These are phyloP conservation scores for Nymphalis io DNA, from an alignment of 1,140 invertebrate genomes.

Conservation along the genomic window DNA sequence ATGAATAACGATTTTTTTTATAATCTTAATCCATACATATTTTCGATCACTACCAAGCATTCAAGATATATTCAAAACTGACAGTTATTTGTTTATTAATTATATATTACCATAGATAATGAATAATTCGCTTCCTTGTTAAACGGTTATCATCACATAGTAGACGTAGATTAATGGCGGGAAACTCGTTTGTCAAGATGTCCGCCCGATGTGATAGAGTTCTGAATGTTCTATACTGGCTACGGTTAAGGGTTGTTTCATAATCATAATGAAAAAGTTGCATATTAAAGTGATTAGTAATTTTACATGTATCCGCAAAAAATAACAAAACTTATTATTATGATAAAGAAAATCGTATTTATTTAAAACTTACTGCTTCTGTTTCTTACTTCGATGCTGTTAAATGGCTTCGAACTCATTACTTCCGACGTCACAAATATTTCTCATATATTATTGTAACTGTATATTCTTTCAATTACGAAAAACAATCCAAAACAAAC, in stretches of 20 bases:
- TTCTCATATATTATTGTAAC: slow-evolving; percentile 18
- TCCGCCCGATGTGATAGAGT: not conserved
- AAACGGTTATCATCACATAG: slow-evolving; percentile 21
- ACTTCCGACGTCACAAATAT: slow-evolving; percentile 4
- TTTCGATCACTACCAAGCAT: no score
- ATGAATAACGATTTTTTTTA: no score
- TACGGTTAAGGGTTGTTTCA: not conserved
- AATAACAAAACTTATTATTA: no score
- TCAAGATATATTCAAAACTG: no score
- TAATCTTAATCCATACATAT: no score
- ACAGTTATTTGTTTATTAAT: no score
- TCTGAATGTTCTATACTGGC: slow-evolving; percentile 1
- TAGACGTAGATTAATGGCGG: slow-evolving; percentile 17
- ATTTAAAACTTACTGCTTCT: not conserved
- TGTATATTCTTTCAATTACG: slow-evolving; percentile 3
- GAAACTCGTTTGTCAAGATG: slow-evolving; percentile 23
- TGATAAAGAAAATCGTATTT: not conserved
- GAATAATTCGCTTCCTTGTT: slow-evolving; percentile 9
- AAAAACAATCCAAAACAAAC: not conserved
- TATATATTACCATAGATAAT: not conserved
- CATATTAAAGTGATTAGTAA: no score
- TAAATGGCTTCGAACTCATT: slow-evolving; percentile 6
- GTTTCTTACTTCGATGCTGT: not conserved
- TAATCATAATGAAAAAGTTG: no score
- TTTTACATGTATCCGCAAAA: no score